Evolutionary conservation across 2,113 vertebrate genomes (phyloP), one percentile per base, ranked within the genome.

Genomic region (Cololabis saira): DNA sequence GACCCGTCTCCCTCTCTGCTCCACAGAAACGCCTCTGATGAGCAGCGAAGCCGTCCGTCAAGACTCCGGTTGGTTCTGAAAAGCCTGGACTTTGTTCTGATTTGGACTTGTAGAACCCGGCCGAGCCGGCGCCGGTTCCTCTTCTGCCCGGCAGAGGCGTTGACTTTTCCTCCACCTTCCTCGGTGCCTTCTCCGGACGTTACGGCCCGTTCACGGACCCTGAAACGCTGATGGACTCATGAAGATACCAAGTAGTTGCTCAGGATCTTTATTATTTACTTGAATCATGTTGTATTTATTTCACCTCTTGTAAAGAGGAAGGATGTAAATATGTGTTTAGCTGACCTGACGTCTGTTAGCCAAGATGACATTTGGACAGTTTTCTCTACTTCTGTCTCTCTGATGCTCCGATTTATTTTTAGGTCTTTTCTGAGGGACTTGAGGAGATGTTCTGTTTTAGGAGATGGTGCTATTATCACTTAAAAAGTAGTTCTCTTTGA

Each of bases 101-200:
- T 52, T 50, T 19, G 24, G 40, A 42, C 71, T 68, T 54, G 52
- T 24, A 21, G 37, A 22, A 55, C 21, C 5, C 15, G 19, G 10
- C 48, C 62, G 42, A 42, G 22, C 58, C 54, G 68, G 44, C 11
- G 1, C 71, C 9, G 2, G 40, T 58, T n/a, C 42, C 27, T 33
- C 10, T 6, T 50, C 48, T 11, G 41, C 42, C 13, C 54, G 54
- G 45, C 70, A 51, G 58, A 49, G 12, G 27, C 45, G 59, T 49
- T n/a, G 59, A 83, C 52, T 5, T 37, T 66, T 61, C 58, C 48
- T 81, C 71, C 54, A 83, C 76, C 52, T 67, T 84, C 77, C 57
- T 80, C 43, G 12, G 91, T 91, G 89, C 89, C 89, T 91, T 93
- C 59, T 75, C 67, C 67, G 65, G 57, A 81, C 51, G n/a, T n/a